Evolutionary conservation across 2,113 vertebrate genomes (phyloP).

Genomic region (Meriones unguiculatus): DNA sequence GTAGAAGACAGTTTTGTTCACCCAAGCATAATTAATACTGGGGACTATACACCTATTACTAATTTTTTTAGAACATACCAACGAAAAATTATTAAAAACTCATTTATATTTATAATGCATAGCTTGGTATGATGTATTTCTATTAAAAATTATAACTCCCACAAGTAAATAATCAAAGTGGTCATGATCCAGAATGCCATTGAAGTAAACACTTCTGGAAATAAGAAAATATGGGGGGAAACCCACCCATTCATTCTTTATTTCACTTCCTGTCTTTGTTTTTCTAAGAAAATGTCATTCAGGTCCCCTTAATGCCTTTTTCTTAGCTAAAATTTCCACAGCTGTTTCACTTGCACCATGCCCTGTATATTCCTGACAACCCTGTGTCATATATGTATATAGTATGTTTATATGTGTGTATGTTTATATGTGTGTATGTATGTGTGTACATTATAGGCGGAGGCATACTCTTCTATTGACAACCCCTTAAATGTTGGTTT

Average conservation of each 20-base stretch:
- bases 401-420: too few species aligned
- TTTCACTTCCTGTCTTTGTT: not conserved
- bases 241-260: not conserved
- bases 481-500: not conserved
- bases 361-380: not conserved
- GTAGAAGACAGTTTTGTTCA: not conserved
- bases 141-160: conserved; percentile 26
- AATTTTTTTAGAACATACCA: not conserved
- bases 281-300: not conserved
- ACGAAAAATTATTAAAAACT: conserved; percentile 40
- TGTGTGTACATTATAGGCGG: not conserved
- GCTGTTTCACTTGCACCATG: not conserved
- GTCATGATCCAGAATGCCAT: not conserved
- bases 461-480: not conserved
- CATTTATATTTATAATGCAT: not conserved
- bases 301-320: not conserved
- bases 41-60: not conserved
- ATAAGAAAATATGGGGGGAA: not conserved
- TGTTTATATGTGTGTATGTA: too few species aligned
- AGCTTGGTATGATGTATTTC: not conserved
- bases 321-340: not conserved
- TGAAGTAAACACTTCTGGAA: not conserved
- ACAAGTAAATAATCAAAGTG: not conserved
- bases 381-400: too few species aligned
- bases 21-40: conserved; percentile 62